These are phyloP conservation scores for Sebastes hubbsi DNA, from an alignment of 2,797 vertebrate genomes.

Conservation along the genomic window DNA sequence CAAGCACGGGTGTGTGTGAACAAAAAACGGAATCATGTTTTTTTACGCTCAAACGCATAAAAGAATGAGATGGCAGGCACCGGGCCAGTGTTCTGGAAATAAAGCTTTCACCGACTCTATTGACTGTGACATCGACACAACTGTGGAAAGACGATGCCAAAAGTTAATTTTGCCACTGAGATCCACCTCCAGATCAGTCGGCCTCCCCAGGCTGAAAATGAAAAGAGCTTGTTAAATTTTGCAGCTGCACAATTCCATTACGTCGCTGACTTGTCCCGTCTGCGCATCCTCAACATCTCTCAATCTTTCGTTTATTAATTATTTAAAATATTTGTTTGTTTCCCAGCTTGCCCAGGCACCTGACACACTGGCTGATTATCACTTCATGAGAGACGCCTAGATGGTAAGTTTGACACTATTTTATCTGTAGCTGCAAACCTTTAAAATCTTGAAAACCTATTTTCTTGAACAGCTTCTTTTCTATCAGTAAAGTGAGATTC, in stretches of 20 bases:
- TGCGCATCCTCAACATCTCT: background rate
- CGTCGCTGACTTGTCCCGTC: constrained; percentile 8
- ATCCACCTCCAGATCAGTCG: constrained; percentile 8
- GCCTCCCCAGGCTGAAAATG: constrained; percentile 22
- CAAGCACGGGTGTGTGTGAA: background rate
- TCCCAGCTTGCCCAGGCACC: background rate
- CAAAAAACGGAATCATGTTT: background rate
- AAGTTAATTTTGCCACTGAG: constrained; percentile 15
- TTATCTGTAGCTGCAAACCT: background rate
- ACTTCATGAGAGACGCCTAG: background rate
- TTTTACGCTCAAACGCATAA: background rate
- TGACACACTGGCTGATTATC: background rate
- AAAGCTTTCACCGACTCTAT: constrained; percentile 11
- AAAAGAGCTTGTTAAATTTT: constrained; percentile 11
- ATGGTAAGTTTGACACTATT: background rate
- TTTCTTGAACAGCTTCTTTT: background rate
- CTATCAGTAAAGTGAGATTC: background rate
- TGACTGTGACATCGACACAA: constrained; percentile 22
- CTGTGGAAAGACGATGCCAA: constrained; percentile 21
- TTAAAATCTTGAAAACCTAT: background rate
- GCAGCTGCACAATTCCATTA: constrained; percentile 1
- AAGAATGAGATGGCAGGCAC: constrained; percentile 13
- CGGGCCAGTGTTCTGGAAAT: constrained; percentile 1
- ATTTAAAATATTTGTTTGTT: constrained; percentile 15
- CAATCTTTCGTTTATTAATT: background rate